phyloP scores from a whole-genome alignment of 2,888 invertebrate genomes.

The Drosophila demipolita region DNA sequence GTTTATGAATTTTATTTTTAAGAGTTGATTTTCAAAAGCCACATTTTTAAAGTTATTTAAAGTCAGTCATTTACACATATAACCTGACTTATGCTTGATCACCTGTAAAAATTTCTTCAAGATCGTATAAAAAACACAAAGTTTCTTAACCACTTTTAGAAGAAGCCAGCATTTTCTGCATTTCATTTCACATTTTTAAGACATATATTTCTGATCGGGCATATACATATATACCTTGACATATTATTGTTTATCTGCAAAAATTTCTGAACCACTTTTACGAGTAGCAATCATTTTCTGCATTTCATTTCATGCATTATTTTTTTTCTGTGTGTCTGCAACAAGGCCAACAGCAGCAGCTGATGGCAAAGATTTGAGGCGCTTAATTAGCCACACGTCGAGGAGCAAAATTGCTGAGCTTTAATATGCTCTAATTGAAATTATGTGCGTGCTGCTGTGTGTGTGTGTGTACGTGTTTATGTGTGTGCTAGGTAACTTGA shows the following conservation, averaged over 20 bases:
- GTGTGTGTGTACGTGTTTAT: conserved; percentile 7
- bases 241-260: neutral
- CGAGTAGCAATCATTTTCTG: neutral
- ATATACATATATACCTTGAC: no score
- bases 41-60: no score
- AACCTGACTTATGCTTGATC: neutral
- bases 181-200: neutral
- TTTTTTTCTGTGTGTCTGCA: neutral
- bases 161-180: neutral
- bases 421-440: conserved; percentile 68
- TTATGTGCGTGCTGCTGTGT: conserved; percentile 31
- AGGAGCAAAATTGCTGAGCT: conserved; percentile 37
- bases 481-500: conserved; percentile 29
- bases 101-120: neutral
- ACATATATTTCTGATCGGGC: no score
- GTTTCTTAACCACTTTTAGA: neutral
- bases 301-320: neutral
- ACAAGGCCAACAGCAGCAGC: conserved; percentile 9
- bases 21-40: no score
- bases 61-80: no score
- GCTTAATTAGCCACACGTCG: conserved; percentile 67
- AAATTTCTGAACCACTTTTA: neutral
- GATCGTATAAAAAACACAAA: neutral
- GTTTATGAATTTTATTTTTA: no score
- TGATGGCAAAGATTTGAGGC: conserved; percentile 46